phyloP scores from a whole-genome alignment of 1,140 invertebrate genomes.

The Rhynchophorus ferrugineus region DNA sequence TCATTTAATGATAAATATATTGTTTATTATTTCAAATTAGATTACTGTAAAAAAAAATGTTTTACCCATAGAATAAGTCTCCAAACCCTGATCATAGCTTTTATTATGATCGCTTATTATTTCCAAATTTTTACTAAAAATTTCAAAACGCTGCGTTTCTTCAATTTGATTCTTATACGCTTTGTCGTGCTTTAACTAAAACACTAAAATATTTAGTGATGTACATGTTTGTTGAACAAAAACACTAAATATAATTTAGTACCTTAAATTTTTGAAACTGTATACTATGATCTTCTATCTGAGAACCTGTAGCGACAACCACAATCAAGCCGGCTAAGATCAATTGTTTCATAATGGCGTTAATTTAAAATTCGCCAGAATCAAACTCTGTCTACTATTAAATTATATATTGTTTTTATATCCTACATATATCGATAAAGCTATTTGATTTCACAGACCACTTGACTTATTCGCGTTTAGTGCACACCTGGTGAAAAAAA shows the following conservation, averaged over 20 bases:
- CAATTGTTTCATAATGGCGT: conserved; percentile 8
- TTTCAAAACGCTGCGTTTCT: conserved; percentile 30
- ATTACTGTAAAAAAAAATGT: too few relatives aligned
- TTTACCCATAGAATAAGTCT: conserved; percentile 46
- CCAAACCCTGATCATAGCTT: conserved; percentile 54
- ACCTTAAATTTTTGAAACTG: conserved; percentile 11
- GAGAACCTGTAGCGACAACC: conserved; percentile 6
- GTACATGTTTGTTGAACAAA: background rate
- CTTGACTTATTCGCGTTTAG: too few relatives aligned
- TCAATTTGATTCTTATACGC: conserved; percentile 47
- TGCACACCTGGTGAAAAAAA: too few relatives aligned
- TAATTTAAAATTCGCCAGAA: too few relatives aligned
- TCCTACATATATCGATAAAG: too few relatives aligned
- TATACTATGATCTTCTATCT: background rate
- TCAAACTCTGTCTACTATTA: too few relatives aligned
- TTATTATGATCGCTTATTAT: conserved; percentile 79
- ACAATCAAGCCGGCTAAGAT: conserved; percentile 10
- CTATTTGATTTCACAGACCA: too few relatives aligned
- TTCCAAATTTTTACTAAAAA: conserved; percentile 76
- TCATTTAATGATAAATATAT: too few relatives aligned
- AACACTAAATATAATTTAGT: background rate
- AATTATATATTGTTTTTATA: too few relatives aligned
- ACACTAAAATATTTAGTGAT: background rate
- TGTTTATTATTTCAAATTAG: too few relatives aligned
- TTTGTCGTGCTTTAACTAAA: conserved; percentile 42